These are phyloP conservation scores for Gopherus flavomarginatus DNA, from an alignment of 2,113 vertebrate genomes.

Conservation along the genomic window DNA sequence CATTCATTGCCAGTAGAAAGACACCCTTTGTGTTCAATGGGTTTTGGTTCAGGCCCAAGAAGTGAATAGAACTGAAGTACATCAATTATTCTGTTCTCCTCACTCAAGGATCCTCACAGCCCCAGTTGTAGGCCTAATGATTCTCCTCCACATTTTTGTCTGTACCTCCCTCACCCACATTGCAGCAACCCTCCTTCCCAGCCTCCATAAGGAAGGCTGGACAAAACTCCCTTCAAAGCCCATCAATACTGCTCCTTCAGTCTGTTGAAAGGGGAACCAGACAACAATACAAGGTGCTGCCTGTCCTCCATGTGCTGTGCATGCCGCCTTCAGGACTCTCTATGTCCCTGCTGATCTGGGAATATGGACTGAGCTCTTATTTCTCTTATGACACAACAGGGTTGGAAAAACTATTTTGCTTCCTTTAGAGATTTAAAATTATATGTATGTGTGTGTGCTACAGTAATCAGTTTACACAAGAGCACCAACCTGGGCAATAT, in stretches of 20 bases:
- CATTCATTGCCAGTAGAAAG: not conserved
- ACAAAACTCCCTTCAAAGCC: not conserved
- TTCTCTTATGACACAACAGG: not conserved
- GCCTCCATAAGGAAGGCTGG: not conserved
- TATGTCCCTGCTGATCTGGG: not conserved
- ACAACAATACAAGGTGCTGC: not conserved
- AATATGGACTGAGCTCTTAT: not conserved
- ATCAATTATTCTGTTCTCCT: not conserved
- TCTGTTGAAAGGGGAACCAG: slow-evolving; percentile 15
- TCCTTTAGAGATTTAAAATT: not conserved
- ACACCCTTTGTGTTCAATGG: not conserved
- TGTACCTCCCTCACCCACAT: slow-evolving; percentile 8
- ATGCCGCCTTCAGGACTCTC: not conserved
- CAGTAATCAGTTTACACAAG: not conserved
- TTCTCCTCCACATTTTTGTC: not conserved
- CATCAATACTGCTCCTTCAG: not conserved
- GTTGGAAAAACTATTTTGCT: not conserved
- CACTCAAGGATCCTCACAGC: slow-evolving; percentile 33
- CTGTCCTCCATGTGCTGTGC: not conserved
- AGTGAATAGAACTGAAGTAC: not conserved
- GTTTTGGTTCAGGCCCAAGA: not conserved
- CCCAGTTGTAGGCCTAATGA: not conserved
- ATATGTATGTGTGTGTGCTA: not conserved
- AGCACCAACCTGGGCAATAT: slow-evolving; percentile 16
- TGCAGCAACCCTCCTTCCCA: not conserved